Base-by-base conservation (phyloP, 2,113 vertebrate species). In the Trinectes maculatus region DNA sequence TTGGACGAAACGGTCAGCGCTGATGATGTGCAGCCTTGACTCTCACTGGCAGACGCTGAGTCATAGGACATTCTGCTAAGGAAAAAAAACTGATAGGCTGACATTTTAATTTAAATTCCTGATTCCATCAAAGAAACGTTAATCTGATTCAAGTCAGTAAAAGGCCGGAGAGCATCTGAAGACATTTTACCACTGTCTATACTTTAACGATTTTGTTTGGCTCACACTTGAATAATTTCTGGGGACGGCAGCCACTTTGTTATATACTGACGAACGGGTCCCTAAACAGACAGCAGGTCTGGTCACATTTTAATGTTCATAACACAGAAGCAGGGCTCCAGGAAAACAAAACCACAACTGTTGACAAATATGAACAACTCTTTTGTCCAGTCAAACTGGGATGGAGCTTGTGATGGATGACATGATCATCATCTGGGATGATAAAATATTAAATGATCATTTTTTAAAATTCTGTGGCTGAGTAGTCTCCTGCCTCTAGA, bases 391-490 rank as follows among this genome's bases (percentile, higher is more conserved):
- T 82, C 63, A 44, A 64, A 49, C 11, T 10, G 6, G 2, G 33
- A 42, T 3, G 22, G n/a, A 12, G 26, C 15, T 40, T 48, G 18
- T 60, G 55, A 79, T 52, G 51, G 42, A 61, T 26, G 47, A 67
- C 24, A 15, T 16, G 25, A 56, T 46, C 28, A 25, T 71, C 15
- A 47, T 3, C 7, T 58, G 8, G 36, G 10, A 8, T 29, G 44
- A 74, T 77, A 22, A 77, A 74, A 80, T 73, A 70, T 80, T 62
- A 42, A 79, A 29, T 25, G 6, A 36, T 25, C 6, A 6, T n/a
- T 36, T 39, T 19, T 46, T 62, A 53, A 0, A 28, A 42, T 78
- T 22, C 71, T 28, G 26, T 13, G 57, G 47, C 24, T n/a, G 29
- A 52, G 33, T 62, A 73, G 77, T 73, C 48, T 68, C 22, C 57